Evolutionary conservation across 2,113 vertebrate species (phyloP).

Genomic region (Pagrus major): DNA sequence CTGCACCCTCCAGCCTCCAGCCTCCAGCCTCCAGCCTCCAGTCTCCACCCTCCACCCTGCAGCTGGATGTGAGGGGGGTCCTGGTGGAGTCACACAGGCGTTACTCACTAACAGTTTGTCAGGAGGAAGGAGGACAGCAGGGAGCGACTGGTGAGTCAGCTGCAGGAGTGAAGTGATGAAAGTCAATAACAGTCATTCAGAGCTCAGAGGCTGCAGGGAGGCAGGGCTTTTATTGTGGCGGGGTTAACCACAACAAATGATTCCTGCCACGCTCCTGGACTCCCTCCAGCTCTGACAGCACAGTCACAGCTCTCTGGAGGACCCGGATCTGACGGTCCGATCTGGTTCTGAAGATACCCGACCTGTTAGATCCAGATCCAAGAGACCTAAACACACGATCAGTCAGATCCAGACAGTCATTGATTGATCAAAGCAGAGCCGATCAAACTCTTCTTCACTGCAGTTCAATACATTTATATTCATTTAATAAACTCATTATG

Average conservation of each 20-base stretch:
- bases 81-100: constrained; percentile 30
- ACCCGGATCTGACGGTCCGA: not conserved
- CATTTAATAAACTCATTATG: too few species aligned
- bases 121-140: not conserved
- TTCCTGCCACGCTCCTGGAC: constrained; percentile 44
- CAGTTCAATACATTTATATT: too few species aligned
- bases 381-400: not conserved
- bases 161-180: constrained; percentile 39
- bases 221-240: constrained; percentile 60
- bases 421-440: too few species aligned
- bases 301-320: not conserved
- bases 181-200: constrained; percentile 10
- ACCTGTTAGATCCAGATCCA: not conserved
- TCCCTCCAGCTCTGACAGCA: not conserved
- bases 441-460: too few species aligned
- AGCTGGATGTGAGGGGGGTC: constrained; percentile 27
- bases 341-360: not conserved
- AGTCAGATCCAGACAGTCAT: too few species aligned
- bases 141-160: constrained; percentile 29
- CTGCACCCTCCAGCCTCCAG: not conserved
- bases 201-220: not conserved
- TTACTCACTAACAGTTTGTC: not conserved
- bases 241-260: constrained; percentile 40
- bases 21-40: too few species aligned
- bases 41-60: not conserved